Evolutionary conservation across 2,888 invertebrate species (phyloP), one percentile per base, ranked within the genome.

Genomic region (Phytoseiulus persimilis): DNA sequence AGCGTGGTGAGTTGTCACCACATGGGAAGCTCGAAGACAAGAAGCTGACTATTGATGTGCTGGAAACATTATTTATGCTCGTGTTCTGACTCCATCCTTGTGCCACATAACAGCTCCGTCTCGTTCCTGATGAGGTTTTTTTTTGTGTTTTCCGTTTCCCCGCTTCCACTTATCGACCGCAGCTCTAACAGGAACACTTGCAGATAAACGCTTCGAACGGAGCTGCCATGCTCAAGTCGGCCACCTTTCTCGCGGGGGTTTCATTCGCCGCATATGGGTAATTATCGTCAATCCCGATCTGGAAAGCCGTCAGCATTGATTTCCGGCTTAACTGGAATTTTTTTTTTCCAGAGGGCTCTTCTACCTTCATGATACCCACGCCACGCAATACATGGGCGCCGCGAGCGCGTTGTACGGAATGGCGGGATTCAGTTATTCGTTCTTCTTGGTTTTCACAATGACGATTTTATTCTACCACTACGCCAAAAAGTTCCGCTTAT

Each of bases 201-300:
- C 83, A 83, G 83, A 83, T 83, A 31, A 83, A 83, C 33, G 83
- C 83, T 31, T 83, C 83, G 2, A 83, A 83, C 33, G 83, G 83
- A 31, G 83, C 32, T 23, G 83, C 83, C n/a, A 83, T 83, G 83
- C 83, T 83, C 83, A 83, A 83, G 83, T 83, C 83, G 33, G 83
- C 32, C 3, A 33, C 83, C 18, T 31, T 33, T 83, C 83, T 83
- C 31, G 83, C 83, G 6, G 83, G 83, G 1, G 83, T 28, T 23
- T 32, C 32, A 1, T 83, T 31, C 33, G 83, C 83, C 23, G 83
- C 83, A 23, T 83, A 83, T 28, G 83, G 83, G 83, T 83, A 33
- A 33, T 83, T 31, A 18, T 31, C 11, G 6, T 83, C 31, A 23
- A 5, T 18, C 31, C 31, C 83, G 33, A 83, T 11, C 83, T 33